Evolutionary conservation across 2,797 vertebrate species (phyloP).

Genomic region (Todus mexicanus): DNA sequence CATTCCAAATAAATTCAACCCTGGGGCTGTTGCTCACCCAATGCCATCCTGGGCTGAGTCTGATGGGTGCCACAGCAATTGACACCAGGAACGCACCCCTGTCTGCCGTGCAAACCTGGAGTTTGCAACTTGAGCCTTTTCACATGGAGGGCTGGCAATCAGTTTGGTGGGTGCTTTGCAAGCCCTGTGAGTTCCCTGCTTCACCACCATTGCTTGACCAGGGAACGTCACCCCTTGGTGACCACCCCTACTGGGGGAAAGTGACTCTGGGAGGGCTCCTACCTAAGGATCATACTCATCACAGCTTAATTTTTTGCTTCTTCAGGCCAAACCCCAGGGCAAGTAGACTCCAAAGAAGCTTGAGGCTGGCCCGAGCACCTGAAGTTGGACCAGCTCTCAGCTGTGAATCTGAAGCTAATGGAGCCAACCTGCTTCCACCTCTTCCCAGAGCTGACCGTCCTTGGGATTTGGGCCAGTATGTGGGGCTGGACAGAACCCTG

Average conservation of each 20-base stretch:
- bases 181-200: background rate
- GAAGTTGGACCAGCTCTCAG: background rate
- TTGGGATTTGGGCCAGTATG: rapidly evolving
- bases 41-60: background rate
- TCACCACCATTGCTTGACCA: background rate
- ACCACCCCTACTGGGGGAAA: rapidly evolving
- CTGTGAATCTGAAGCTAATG: background rate
- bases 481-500: background rate
- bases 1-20: background rate
- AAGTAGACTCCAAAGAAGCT: background rate
- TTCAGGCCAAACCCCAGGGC: background rate
- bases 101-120: background rate
- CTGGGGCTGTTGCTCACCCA: background rate
- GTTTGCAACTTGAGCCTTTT: background rate
- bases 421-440: background rate
- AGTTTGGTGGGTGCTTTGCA: background rate
- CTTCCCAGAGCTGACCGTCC: background rate
- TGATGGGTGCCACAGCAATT: rapidly evolving
- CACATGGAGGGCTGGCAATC: background rate
- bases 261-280: background rate
- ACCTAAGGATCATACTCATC: background rate
- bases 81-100: rapidly evolving
- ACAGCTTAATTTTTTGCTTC: background rate
- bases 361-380: rapidly evolving
- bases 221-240: background rate